Evolutionary conservation across 2,888 invertebrate species (phyloP).

Genomic region (Drosophila longiperda): DNA sequence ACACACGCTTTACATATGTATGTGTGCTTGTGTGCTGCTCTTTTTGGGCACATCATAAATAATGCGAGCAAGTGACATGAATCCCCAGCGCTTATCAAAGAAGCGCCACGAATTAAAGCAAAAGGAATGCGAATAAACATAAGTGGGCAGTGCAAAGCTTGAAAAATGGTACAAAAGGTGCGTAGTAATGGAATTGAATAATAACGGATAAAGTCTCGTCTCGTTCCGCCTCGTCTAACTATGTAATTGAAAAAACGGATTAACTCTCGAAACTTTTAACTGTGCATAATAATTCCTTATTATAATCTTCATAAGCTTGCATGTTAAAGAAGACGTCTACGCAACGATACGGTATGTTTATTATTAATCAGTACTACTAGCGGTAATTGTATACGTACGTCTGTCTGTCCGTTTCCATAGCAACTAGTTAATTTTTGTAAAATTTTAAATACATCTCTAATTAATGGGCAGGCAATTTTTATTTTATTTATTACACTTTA

Average conservation of each 20-base stretch:
- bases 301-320: neutral
- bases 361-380: neutral
- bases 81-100: constrained; percentile 54
- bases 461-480: neutral
- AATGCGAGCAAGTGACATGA: constrained; percentile 57
- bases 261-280: neutral
- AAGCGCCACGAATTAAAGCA: constrained; percentile 42
- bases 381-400: neutral
- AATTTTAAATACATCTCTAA: neutral
- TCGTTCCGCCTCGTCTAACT: neutral
- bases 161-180: constrained; percentile 15
- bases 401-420: neutral
- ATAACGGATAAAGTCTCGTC: constrained; percentile 26
- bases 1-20: neutral
- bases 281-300: neutral
- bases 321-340: neutral
- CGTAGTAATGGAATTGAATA: constrained; percentile 47
- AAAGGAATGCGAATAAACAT: constrained; percentile 41
- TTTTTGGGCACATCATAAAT: constrained; percentile 65
- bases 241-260: constrained; percentile 6
- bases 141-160: constrained; percentile 7
- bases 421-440: neutral
- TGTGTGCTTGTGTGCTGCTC: constrained; percentile 21
- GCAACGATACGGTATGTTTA: neutral
- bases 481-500: neutral